Conservation (phyloP, 2,113 vertebrate species). For the Syngnathoides biaculeatus region DNA sequence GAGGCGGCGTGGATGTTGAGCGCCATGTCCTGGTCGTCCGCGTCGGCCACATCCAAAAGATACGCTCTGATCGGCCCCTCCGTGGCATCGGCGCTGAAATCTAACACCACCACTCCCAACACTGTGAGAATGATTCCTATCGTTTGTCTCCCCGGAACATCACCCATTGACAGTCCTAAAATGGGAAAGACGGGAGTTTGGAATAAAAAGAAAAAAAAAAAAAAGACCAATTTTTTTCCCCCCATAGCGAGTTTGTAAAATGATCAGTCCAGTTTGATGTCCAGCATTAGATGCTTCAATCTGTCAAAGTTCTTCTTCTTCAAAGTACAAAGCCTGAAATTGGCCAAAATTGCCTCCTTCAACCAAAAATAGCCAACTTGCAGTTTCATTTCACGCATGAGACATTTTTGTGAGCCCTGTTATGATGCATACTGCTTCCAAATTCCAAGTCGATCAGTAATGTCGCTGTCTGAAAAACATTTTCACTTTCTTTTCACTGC, state of each 20-base stretch:
- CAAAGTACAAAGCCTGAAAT: too few relatives aligned
- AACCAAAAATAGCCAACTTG: too few relatives aligned
- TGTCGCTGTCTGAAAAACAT: too few relatives aligned
- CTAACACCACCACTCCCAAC: conserved; percentile 91
- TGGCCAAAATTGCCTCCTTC: too few relatives aligned
- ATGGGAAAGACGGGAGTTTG: background rate
- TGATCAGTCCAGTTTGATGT: too few relatives aligned
- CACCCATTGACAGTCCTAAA: conserved; percentile 84
- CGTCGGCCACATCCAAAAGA: conserved; percentile 91
- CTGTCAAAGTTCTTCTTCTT: too few relatives aligned
- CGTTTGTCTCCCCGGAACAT: conserved; percentile 80
- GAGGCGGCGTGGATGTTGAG: conserved; percentile 96
- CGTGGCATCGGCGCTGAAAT: conserved; percentile 89
- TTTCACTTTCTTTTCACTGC: too few relatives aligned
- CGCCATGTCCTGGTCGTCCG: conserved; percentile 96
- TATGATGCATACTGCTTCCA: too few relatives aligned
- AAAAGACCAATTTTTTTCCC: background rate
- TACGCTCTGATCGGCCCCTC: conserved; percentile 96
- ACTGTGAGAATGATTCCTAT: conserved; percentile 94
- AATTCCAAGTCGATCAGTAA: too few relatives aligned
- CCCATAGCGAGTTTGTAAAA: too few relatives aligned
- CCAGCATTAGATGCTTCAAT: background rate
- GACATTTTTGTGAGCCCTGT: too few relatives aligned
- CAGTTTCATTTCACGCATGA: too few relatives aligned
- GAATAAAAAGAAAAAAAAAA: background rate